A percentile compares a stretch with the other conserved stretches of the same genome.
phyloP scores from a whole-genome alignment of 2,113 vertebrate genomes.

The Chlorodrepanis virens region DNA sequence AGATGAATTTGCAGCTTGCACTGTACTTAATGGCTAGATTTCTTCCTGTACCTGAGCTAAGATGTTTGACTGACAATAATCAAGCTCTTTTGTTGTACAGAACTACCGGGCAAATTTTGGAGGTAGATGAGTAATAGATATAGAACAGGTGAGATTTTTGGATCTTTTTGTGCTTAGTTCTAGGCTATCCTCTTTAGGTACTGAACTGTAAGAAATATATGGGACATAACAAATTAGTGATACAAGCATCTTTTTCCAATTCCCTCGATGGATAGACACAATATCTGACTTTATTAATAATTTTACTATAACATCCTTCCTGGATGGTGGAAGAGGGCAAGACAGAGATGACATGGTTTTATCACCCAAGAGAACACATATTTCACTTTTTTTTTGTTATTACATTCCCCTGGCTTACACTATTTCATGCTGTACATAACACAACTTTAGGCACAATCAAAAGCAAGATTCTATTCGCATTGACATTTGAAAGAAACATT shows the following conservation, averaged over 20 bases:
- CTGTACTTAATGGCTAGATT: background rate
- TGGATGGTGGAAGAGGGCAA: background rate
- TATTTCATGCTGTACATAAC: background rate
- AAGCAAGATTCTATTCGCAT: background rate
- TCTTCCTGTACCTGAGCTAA: background rate
- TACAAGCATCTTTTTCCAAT: background rate
- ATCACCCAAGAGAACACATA: background rate
- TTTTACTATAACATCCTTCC: background rate
- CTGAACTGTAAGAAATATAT: background rate
- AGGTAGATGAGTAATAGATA: background rate
- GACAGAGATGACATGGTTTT: background rate
- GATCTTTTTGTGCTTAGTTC: background rate
- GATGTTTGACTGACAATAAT: background rate
- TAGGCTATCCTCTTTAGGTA: background rate
- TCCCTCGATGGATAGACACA: background rate
- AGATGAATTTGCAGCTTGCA: background rate
- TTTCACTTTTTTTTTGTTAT: background rate
- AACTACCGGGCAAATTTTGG: background rate
- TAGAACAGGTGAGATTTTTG: background rate
- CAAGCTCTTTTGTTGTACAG: background rate
- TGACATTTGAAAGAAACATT: background rate
- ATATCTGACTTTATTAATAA: background rate
- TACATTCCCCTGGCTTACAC: background rate
- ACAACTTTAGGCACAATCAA: background rate
- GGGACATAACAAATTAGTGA: background rate